These are phyloP conservation scores for Drosophila infuscata DNA, from an alignment of 2,888 invertebrate genomes.

Conservation along the genomic window DNA sequence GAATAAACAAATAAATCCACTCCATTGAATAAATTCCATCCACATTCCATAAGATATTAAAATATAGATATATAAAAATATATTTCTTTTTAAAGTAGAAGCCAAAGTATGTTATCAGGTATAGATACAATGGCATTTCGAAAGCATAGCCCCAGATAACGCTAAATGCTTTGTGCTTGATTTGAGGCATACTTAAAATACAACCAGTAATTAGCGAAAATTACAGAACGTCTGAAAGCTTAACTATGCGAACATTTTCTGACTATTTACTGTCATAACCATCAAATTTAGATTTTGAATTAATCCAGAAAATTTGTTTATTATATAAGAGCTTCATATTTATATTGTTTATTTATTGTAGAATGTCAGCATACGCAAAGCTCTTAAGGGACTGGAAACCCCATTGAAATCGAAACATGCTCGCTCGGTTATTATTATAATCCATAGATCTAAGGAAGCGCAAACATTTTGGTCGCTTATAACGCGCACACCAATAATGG, in stretches of 20 bases:
- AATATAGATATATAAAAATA: not conserved
- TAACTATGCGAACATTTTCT: not conserved
- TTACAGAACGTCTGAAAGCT: not conserved
- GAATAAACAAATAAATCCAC: not conserved
- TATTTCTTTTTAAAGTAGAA: not conserved
- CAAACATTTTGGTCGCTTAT: constrained; percentile 94
- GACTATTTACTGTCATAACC: not conserved
- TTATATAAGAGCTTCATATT: not conserved
- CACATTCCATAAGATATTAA: not conserved
- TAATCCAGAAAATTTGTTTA: not conserved
- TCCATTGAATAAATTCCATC: not conserved
- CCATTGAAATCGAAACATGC: constrained; percentile 99
- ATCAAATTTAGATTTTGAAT: not conserved
- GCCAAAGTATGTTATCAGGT: constrained; percentile 10
- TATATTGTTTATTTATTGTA: constrained; percentile 29
- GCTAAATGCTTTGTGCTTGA: constrained; percentile 1
- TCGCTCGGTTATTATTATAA: constrained; percentile 96
- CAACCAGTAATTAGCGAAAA: not conserved
- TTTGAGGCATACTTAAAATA: not conserved
- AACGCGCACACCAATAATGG: constrained; percentile 86
- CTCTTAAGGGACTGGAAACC: constrained; percentile 95
- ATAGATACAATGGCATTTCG: not conserved
- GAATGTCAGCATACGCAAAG: constrained; percentile 96
- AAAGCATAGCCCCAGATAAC: constrained; percentile 2
- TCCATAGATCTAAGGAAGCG: constrained; percentile 96